Conservation (phyloP, 2,888 invertebrate species). For the Melikaiella ostensackeni region DNA sequence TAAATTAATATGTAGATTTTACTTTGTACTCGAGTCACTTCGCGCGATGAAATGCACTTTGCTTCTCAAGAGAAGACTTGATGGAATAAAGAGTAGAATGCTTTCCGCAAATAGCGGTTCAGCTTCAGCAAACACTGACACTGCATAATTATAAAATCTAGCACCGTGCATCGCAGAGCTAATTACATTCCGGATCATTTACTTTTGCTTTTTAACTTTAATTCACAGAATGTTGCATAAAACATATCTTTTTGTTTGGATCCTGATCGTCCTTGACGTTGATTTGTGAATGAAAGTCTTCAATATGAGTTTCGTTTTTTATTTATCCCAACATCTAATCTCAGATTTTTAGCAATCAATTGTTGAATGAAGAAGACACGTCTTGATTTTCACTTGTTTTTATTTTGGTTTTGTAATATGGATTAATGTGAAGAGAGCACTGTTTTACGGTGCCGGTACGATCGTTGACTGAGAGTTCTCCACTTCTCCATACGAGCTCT, state of each 20-base stretch:
- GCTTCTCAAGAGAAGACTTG: not conserved
- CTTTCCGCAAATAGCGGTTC: constrained; percentile 42
- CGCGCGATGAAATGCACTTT: not conserved
- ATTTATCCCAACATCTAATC: not conserved
- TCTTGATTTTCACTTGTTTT: too few species aligned
- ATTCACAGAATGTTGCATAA: not conserved
- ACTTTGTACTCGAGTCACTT: constrained; percentile 8
- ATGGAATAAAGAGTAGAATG: constrained; percentile 9
- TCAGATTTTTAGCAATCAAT: too few species aligned
- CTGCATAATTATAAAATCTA: constrained; percentile 53
- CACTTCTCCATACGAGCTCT: too few species aligned
- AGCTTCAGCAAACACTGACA: constrained; percentile 51
- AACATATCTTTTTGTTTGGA: not conserved
- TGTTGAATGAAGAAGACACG: too few species aligned
- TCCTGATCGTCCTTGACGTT: not conserved
- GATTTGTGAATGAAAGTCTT: constrained; percentile 6
- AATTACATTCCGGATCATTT: constrained; percentile 26
- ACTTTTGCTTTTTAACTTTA: constrained; percentile 5
- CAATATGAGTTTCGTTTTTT: not conserved
- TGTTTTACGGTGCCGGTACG: too few species aligned
- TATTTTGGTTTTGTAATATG: too few species aligned
- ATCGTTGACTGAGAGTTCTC: too few species aligned
- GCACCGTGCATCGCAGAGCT: constrained; percentile 39
- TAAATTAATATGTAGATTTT: not conserved
- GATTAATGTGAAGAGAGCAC: too few species aligned